Conservation (phyloP, 2,888 invertebrate species). For the Leucoma salicis region DNA sequence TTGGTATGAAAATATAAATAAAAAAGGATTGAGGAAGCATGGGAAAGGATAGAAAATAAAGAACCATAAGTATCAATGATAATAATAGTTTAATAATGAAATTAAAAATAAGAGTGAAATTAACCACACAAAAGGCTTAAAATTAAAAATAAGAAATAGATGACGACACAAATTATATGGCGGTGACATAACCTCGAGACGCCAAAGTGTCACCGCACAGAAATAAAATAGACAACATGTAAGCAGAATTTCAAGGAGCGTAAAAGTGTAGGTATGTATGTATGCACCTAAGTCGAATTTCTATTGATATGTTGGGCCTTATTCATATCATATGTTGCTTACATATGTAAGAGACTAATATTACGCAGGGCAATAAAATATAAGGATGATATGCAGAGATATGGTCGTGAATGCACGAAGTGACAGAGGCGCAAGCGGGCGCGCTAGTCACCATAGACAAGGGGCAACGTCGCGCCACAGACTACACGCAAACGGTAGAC, state of each 20-base stretch:
- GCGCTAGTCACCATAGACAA: not conserved
- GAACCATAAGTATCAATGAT: slow-evolving; percentile 75
- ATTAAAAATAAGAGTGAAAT: slow-evolving; percentile 80
- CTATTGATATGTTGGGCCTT: slow-evolving; percentile 74
- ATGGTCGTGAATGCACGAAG: slow-evolving; percentile 52
- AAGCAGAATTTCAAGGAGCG: slow-evolving; percentile 39
- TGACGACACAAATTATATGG: slow-evolving; percentile 44
- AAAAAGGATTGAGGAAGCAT: slow-evolving; percentile 48
- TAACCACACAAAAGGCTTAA: slow-evolving; percentile 80
- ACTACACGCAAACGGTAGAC: slow-evolving; percentile 32
- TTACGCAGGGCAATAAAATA: slow-evolving; percentile 65
- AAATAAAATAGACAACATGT: slow-evolving; percentile 33
- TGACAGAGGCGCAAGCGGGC: slow-evolving; percentile 5
- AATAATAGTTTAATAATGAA: slow-evolving; percentile 81
- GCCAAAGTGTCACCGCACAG: slow-evolving; percentile 27
- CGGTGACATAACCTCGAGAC: slow-evolving; percentile 7
- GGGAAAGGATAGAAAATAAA: slow-evolving; percentile 64
- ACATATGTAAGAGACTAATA: slow-evolving; percentile 53
- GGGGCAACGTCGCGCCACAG: slow-evolving; percentile 8
- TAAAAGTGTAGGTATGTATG: slow-evolving; percentile 25
- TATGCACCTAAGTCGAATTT: slow-evolving; percentile 66
- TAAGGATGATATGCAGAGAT: slow-evolving; percentile 72
- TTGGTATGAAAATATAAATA: slow-evolving; percentile 55
- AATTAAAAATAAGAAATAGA: slow-evolving; percentile 70
- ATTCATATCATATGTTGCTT: slow-evolving; percentile 59